phyloP scores from a whole-genome alignment of 2,888 invertebrate genomes.

The Drosophila eohydei region DNA sequence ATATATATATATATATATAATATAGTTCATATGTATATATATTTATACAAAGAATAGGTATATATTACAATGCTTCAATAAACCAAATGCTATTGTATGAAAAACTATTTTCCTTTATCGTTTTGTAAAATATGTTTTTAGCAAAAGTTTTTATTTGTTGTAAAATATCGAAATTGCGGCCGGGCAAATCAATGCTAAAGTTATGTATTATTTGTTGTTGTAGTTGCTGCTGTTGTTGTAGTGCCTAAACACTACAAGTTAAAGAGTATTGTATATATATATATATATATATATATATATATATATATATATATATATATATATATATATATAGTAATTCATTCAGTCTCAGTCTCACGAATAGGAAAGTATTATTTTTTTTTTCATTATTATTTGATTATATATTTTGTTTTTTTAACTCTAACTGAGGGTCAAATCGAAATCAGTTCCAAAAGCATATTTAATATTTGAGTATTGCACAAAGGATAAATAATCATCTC shows the following conservation, averaged over 20 bases:
- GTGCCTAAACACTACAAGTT: constrained; percentile 13
- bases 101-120: constrained; percentile 20
- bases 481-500: constrained; percentile 28
- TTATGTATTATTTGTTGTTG: constrained; percentile 8
- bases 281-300: constrained; percentile 30
- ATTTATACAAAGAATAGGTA: constrained; percentile 35
- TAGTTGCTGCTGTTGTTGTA: constrained; percentile 12
- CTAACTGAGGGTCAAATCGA: neutral
- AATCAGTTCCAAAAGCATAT: constrained; percentile 12
- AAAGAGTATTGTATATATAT: constrained; percentile 49
- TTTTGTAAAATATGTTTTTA: constrained; percentile 34
- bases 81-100: constrained; percentile 32
- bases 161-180: constrained; percentile 54
- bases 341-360: constrained; percentile 78
- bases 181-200: constrained; percentile 44
- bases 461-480: constrained; percentile 16
- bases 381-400: constrained; percentile 21
- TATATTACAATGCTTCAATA: constrained; percentile 63
- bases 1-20: constrained; percentile 42
- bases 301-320: constrained; percentile 38
- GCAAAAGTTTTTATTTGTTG: constrained; percentile 42
- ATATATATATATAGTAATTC: constrained; percentile 52
- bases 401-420: neutral
- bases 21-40: constrained; percentile 49
- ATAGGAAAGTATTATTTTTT: constrained; percentile 73